Evolutionary conservation across 2,113 vertebrate species (phyloP).

Genomic region (Brienomyrus longianalis): DNA sequence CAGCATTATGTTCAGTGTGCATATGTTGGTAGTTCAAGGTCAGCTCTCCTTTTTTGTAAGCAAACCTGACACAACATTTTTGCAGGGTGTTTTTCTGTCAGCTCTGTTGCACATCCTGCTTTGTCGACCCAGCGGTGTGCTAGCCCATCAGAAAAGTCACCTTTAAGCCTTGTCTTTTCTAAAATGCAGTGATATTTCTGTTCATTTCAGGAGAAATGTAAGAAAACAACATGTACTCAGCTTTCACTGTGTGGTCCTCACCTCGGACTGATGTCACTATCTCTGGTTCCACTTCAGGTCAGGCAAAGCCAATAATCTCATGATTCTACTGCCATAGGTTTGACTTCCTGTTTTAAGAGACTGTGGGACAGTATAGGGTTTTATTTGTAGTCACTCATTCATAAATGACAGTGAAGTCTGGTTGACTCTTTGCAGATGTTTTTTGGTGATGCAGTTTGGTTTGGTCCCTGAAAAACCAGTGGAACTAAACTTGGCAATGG

Average conservation of each 20-base stretch:
- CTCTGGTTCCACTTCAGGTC: not conserved
- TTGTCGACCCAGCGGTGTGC: not conserved
- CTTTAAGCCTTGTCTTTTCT: conserved; percentile 1
- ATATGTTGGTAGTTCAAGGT: not conserved
- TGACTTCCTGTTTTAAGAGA: not conserved
- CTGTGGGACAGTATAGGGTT: not conserved
- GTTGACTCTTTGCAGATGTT: not conserved
- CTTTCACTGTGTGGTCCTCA: not conserved
- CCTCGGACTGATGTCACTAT: not conserved
- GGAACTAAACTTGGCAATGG: not conserved
- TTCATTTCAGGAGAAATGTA: conserved; percentile 17
- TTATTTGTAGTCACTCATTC: not conserved
- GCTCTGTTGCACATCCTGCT: conserved; percentile 16
- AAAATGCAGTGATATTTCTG: conserved; percentile 18
- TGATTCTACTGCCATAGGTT: not conserved
- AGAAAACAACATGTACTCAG: conserved; percentile 13
- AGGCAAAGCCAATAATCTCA: not conserved
- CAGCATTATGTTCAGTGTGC: not conserved
- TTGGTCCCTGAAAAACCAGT: not conserved
- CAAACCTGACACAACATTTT: conserved; percentile 9
- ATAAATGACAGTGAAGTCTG: not conserved
- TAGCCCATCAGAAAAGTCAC: not conserved
- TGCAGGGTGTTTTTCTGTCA: conserved; percentile 29
- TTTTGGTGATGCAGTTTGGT: not conserved
- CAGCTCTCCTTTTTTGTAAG: not conserved